Base-by-base conservation (phyloP, 2,113 vertebrate species). In the Baryphthengus martii region DNA sequence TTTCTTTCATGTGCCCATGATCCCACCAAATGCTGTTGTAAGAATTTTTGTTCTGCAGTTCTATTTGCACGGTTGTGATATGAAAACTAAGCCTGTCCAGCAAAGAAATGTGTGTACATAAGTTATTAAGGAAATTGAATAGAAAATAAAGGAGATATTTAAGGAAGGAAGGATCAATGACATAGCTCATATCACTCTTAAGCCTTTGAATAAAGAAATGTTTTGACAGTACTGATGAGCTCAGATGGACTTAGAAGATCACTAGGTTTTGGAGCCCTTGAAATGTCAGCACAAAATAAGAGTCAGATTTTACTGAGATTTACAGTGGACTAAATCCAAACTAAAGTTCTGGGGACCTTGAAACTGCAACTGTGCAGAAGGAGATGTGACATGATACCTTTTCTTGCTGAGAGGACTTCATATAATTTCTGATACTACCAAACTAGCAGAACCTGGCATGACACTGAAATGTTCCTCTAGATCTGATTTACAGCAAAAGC, bases 381-480 rank as follows among this genome's bases (percentile, higher is more conserved):
- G 37, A 84, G 68, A 94, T 56, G 72, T 65, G 75, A 89, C 44
- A 73, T 55, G 44, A 71, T 55, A 63, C 25, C 28, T 78, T 90
- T 90, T 49, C 47, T 59, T 88, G 26, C 44, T 78, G 85, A 92
- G 62, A 84, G 49, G 73, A 68, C 56, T 44, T 65, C 56, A 45
- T 44, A 59, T 44, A 47, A 75, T 89, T 74, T 74, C 79, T 92
- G 63, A 74, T 72, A 28, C 39, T 80, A 81, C 35, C 50, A 59
- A 84, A 86, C 56, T 35, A 65, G 65, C 39, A 90, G 58, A 93
- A 94, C 61, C 44, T 83, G 75, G 77, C 72, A n/a, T 52, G 79
- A 86, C 90, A 94, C 85, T 78, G 88, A 91, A 93, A 81, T 58
- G 61, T 81, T 93, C 76, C 56, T 90, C 72, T 61, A 87, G 44